Evolutionary conservation across 2,888 invertebrate species (phyloP).

Genomic region (Phyllotreta striolata): DNA sequence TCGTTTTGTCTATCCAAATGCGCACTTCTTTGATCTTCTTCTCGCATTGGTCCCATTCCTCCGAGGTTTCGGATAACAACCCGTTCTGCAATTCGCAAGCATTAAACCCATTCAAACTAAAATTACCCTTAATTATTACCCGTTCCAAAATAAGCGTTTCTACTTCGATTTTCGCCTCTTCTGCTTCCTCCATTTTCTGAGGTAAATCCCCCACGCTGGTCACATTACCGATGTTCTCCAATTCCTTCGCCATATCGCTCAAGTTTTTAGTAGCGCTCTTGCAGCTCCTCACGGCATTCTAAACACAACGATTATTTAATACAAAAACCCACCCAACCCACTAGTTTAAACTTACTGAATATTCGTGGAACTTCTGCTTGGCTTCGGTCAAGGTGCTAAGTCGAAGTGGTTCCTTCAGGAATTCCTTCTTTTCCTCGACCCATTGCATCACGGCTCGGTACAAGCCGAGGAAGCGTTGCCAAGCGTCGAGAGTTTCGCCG

Average conservation of each 20-base stretch:
- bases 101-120: slow-evolving; percentile 9
- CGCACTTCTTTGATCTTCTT: slow-evolving; percentile 90
- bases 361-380: slow-evolving; percentile 85
- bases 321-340: too few species aligned
- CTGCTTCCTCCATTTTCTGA: slow-evolving; percentile 84
- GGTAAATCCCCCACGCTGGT: slow-evolving; percentile 87
- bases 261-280: slow-evolving; percentile 87
- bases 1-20: slow-evolving; percentile 88
- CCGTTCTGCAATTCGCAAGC: slow-evolving; percentile 71
- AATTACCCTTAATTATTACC: slow-evolving; percentile 63
- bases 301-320: slow-evolving; percentile 52
- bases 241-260: slow-evolving; percentile 90
- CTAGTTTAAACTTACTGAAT: slow-evolving; percentile 79
- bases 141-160: slow-evolving; percentile 86
- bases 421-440: slow-evolving; percentile 82
- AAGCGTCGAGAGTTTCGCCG: slow-evolving; percentile 87
- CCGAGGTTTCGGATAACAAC: slow-evolving; percentile 87
- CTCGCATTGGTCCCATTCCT: slow-evolving; percentile 97
- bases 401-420: slow-evolving; percentile 80
- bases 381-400: slow-evolving; percentile 82
- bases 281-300: slow-evolving; percentile 88
- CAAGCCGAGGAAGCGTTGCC: slow-evolving; percentile 84
- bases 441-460: slow-evolving; percentile 84
- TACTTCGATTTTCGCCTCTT: slow-evolving; percentile 84
- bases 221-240: slow-evolving; percentile 83